Percentiles rank a stretch among this genome's conserved stretches.
These are phyloP conservation scores for Uria aalge DNA, from an alignment of 2,113 vertebrate genomes.

Conservation along the genomic window DNA sequence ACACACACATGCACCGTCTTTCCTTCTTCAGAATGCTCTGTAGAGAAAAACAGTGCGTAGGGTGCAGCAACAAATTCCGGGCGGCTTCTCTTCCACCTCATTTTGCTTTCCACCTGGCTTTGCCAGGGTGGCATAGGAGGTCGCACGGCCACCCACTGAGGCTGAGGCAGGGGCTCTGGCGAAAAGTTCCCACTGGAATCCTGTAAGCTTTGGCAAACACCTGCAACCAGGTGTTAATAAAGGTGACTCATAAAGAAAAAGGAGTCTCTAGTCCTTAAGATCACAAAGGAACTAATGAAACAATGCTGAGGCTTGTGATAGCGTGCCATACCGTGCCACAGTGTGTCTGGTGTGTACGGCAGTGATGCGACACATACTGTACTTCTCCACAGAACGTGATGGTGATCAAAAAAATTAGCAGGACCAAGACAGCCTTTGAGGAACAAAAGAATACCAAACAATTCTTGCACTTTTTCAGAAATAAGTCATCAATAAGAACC, in stretches of 20 bases:
- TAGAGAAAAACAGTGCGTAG: rapidly evolving
- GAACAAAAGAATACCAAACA: not conserved
- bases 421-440: not conserved
- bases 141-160: rapidly evolving
- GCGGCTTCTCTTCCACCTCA: rapidly evolving
- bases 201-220: not conserved
- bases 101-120: no score
- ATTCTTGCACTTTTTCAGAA: not conserved
- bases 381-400: rapidly evolving
- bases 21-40: no score
- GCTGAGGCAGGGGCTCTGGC: not conserved
- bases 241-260: no score
- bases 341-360: rapidly evolving
- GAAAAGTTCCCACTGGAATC: not conserved
- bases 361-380: rapidly evolving
- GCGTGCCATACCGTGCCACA: rapidly evolving
- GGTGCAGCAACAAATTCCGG: no score
- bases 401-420: rapidly evolving
- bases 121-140: not conserved
- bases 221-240: not conserved
- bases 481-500: not conserved
- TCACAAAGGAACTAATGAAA: not conserved
- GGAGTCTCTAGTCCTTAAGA: no score
- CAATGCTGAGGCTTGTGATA: not conserved
- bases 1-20: rapidly evolving